Base-by-base conservation (phyloP, 2,888 invertebrate genomes). In the Rotaria macrura region DNA sequence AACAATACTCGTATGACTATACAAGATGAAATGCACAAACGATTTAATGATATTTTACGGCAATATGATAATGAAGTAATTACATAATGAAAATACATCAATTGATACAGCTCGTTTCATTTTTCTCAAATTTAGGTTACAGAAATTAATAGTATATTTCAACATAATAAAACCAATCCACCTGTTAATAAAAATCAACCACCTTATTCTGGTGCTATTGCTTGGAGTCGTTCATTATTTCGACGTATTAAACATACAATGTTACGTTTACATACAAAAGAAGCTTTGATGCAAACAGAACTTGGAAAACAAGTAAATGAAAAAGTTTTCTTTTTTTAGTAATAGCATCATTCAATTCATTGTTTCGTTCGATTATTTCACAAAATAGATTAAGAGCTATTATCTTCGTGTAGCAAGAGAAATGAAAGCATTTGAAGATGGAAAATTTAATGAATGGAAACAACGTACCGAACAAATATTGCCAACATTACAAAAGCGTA, bases 41-140 rank as follows among this genome's bases (percentile, higher is more conserved):
- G 96, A 90, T 95, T 95, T 89, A 95, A 95, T 87, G 93, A 94
- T 52, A 93, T 96, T 84, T 93, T 96, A 92, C 93, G 94, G 84
- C 95, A 95, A 89, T 96, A 95, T 89, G 93, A 94, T 85, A 94
- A 94, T 88, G 96, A 96, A 92, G 86, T 87, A 47, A 85, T 86
- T 52, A 72, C 83, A 72, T 49, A 84, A 83, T 85, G 43, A 43
- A 1, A 1, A 23, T 23, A 43, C 5, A 47, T 47, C 47, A 47
- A 25, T 29, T 17, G 1, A 38, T 40, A 34, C 2, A 17, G 3
- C 23, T 38, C 38, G 17, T 25, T 38, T 72, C 3, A 12, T 25
- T 29, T 29, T 85, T 14, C 72, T 40, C 52, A 20, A 47, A 29
- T 40, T 89, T 91, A 89, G 90, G 90, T 87, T 87, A 74, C 40